Evolutionary conservation across 1,140 invertebrate genomes (phyloP).

Genomic region (Adelges cooleyi): DNA sequence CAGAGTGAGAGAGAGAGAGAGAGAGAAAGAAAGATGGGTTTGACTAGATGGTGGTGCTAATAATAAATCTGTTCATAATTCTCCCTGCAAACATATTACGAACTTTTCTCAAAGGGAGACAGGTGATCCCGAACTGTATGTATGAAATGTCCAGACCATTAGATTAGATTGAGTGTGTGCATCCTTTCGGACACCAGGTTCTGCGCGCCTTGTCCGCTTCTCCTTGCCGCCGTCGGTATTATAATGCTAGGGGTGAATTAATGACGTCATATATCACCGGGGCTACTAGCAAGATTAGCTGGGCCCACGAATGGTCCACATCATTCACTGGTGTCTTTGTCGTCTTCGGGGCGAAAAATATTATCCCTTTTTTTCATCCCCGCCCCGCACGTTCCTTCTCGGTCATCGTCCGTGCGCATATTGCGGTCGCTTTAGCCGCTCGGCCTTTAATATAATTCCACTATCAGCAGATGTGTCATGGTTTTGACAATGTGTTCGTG

Average conservation of each 20-base stretch:
- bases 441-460: not conserved
- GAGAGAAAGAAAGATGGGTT: too few relatives aligned
- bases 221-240: not conserved
- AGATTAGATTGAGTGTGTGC: conserved; percentile 23
- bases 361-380: not conserved
- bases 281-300: not conserved
- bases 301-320: conserved; percentile 4
- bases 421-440: not conserved
- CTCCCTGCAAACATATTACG: not conserved
- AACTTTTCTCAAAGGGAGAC: not conserved
- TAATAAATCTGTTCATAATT: conserved; percentile 8
- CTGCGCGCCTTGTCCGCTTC: not conserved
- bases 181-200: conserved; percentile 6
- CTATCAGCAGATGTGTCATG: too few relatives aligned
- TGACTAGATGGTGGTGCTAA: not conserved
- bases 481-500: too few relatives aligned
- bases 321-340: conserved; percentile 21
- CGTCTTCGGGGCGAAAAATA: conserved; percentile 20
- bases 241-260: conserved; percentile 22
- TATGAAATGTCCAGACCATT: conserved; percentile 14
- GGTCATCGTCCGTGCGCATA: not conserved
- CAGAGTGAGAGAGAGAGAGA: too few relatives aligned
- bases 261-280: conserved; percentile 20
- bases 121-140: not conserved
- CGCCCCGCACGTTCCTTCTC: not conserved